Percentiles rank a stretch among this genome's conserved stretches.
These are phyloP conservation scores for Dolichoris vasculosae DNA, from an alignment of 1,140 invertebrate species.

Conservation along the genomic window DNA sequence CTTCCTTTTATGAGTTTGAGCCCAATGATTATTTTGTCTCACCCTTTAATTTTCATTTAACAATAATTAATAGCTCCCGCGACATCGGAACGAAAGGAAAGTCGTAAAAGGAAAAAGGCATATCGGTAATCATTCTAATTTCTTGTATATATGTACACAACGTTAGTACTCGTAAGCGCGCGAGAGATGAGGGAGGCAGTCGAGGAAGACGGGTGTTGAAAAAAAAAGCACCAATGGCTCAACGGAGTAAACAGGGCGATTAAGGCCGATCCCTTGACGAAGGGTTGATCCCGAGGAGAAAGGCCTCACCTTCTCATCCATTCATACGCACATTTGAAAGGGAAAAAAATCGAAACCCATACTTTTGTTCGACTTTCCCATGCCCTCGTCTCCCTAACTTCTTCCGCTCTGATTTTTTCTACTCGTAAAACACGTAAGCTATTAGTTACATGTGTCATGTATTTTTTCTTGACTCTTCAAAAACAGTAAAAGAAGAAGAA, in stretches of 20 bases:
- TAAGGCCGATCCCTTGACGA: neutral
- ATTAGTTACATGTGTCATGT: constrained; percentile 2
- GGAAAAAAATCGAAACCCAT: neutral
- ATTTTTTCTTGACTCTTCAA: neutral
- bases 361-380: constrained; percentile 12
- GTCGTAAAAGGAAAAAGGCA: neutral
- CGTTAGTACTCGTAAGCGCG: neutral
- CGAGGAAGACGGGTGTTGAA: neutral
- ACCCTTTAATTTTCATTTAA: constrained; percentile 1
- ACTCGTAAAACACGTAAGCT: neutral
- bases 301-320: neutral
- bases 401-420: neutral
- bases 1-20: neutral
- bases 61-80: neutral
- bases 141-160: no score
- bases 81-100: neutral
- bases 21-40: neutral
- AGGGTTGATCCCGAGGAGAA: neutral
- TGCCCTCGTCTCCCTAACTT: neutral
- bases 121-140: neutral
- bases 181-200: neutral
- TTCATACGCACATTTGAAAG: neutral
- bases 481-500: no score
- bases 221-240: neutral
- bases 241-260: neutral